phyloP scores from a whole-genome alignment of 2,797 vertebrate genomes.

The Oreochromis grahami region DNA sequence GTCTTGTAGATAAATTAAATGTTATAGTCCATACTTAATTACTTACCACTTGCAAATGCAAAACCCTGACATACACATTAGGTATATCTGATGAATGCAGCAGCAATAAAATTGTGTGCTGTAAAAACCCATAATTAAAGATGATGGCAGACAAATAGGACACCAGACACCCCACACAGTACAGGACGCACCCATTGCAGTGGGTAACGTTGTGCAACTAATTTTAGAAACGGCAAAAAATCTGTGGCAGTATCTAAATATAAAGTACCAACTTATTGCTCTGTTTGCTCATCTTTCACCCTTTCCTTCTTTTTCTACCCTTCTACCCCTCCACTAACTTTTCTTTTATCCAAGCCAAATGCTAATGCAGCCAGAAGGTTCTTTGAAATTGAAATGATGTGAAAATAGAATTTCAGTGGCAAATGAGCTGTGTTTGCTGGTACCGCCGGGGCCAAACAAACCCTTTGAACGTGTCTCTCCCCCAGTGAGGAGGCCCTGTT shows the following conservation, averaged over 20 bases:
- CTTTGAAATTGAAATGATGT: conserved; percentile 83
- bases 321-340: conserved; percentile 32
- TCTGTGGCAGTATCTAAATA: not conserved
- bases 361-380: conserved; percentile 67
- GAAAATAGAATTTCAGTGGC: conserved; percentile 74
- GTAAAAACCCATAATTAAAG: not conserved
- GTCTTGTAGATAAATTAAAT: not conserved
- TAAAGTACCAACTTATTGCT: not conserved
- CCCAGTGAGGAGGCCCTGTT: conserved; percentile 40
- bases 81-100: not conserved
- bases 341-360: conserved; percentile 63
- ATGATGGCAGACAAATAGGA: not conserved
- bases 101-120: not conserved
- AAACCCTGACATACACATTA: not conserved
- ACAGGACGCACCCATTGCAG: not conserved
- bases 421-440: conserved; percentile 73
- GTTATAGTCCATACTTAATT: not conserved
- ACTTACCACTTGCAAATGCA: not conserved
- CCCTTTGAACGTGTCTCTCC: conserved; percentile 62
- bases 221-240: conserved; percentile 12
- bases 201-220: not conserved
- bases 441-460: conserved; percentile 52
- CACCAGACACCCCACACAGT: not conserved
- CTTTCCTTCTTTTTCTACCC: conserved; percentile 13
- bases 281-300: not conserved